Evolutionary conservation across 2,888 invertebrate species (phyloP), one percentile per base, ranked within the genome.

Genomic region (Noctua janthina): DNA sequence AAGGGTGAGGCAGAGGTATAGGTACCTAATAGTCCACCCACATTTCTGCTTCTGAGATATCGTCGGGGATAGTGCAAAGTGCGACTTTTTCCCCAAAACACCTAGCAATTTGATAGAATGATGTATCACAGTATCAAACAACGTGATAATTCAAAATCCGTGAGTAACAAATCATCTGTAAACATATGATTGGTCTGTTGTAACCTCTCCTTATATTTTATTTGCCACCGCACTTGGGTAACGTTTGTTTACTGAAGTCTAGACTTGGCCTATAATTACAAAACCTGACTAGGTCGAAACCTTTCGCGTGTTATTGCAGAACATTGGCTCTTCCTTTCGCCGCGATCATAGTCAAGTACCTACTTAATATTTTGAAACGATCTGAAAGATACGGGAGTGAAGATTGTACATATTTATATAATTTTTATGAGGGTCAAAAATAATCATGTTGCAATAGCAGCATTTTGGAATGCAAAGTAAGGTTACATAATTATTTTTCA

Each of bases 281-380:
- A 66, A 83, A 83, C 51, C 46, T 54, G 51, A 23, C 66, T 67
- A 23, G 77, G 76, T 81, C 81, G 64, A 74, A 83, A 86, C 87
- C 84, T 88, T 88, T 87, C 35, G 78, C 73, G 66, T 74, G 74
- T 67, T 84, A 75, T 88, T 88, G 79, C 84, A 75, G 49, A 84
- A 85, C 17, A n/a, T 59, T 20, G 29, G 43, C 46, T 76, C 78
- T 75, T 79, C 85, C 66, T 86, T 81, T 77, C 69, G 35, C 74
- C 69, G 39, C 51, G 4, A 62, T 74, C 35, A 76, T 75, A 72
- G 62, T 69, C 7, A 78, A 78, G 68, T 71, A 72, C 8, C 11
- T 51, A 49, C 10, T 49, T 20, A 69, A 68, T 77, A 75, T 75
- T 74, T 59, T 64, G 67, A 69, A 84, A 76, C 17, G 35, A 67